Conservation (phyloP, 2,113 vertebrate species). For the Amphiprion percula region DNA sequence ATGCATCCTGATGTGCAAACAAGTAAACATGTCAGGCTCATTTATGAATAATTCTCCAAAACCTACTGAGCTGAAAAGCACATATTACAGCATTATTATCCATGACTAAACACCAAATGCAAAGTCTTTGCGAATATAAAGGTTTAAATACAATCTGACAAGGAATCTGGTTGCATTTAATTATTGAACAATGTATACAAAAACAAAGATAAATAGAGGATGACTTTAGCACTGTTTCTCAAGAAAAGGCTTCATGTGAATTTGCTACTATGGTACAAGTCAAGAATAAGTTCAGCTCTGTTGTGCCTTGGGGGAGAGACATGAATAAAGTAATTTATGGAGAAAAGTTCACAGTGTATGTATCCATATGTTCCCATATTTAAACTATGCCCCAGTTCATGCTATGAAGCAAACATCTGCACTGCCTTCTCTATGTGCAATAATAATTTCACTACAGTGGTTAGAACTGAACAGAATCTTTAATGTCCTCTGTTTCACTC, state of each 20-base stretch:
- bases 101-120: not conserved
- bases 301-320: conserved; percentile 16
- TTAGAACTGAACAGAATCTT: conserved; percentile 35
- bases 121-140: not conserved
- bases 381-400: conserved; percentile 53
- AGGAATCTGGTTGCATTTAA: conserved; percentile 28
- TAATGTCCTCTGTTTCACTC: conserved; percentile 31
- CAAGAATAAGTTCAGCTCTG: not conserved
- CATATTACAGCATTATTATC: not conserved
- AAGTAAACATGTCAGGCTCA: not conserved
- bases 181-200: conserved; percentile 7
- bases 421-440: conserved; percentile 5
- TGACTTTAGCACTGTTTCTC: not conserved
- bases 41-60: conserved; percentile 17
- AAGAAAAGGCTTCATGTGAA: conserved; percentile 9
- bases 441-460: conserved; percentile 9
- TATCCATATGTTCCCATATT: conserved; percentile 24
- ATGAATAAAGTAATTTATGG: conserved; percentile 24
- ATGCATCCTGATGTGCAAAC: not conserved
- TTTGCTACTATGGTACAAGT: conserved; percentile 6
- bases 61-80: conserved; percentile 12
- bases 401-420: conserved; percentile 16
- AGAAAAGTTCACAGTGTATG: conserved; percentile 4
- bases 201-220: conserved; percentile 15
- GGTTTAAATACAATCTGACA: conserved; percentile 38